phyloP scores from a whole-genome alignment of 1,140 invertebrate genomes.

The Trachelipus rathkii region DNA sequence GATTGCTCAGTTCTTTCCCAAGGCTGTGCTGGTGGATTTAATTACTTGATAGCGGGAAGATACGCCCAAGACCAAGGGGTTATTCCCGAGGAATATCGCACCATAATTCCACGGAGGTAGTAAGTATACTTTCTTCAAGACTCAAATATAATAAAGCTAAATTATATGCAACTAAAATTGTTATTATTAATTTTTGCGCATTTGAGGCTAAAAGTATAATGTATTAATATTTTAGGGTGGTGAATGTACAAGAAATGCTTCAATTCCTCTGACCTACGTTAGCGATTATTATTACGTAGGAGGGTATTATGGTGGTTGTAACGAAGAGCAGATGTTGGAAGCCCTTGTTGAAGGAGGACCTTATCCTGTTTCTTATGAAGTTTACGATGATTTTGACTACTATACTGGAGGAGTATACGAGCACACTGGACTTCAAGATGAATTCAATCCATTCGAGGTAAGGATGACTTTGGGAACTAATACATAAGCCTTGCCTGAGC shows the following conservation, averaged over 20 bases:
- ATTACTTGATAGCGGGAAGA: conserved; percentile 56
- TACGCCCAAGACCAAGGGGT: conserved; percentile 41
- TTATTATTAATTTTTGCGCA: background rate
- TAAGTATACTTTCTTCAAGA: background rate
- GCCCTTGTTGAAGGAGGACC: conserved; percentile 56
- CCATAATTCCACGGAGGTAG: background rate
- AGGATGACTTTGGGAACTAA: conserved; percentile 21
- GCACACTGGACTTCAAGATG: conserved; percentile 47
- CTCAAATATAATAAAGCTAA: background rate
- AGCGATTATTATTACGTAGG: conserved; percentile 55
- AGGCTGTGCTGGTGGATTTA: conserved; percentile 57
- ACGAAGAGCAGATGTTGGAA: conserved; percentile 55
- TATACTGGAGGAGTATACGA: conserved; percentile 53
- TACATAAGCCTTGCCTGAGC: too few species aligned
- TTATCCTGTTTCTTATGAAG: conserved; percentile 55
- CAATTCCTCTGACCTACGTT: conserved; percentile 47
- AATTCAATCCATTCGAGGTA: conserved; percentile 50
- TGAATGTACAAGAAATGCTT: background rate
- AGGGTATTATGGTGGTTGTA: conserved; percentile 51
- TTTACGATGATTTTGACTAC: conserved; percentile 52
- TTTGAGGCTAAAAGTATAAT: background rate
- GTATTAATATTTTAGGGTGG: background rate
- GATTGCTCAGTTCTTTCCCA: conserved; percentile 56
- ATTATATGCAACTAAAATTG: background rate
- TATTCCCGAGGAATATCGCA: conserved; percentile 26